A percentile compares a stretch with the other conserved stretches of the same genome.
Conservation (phyloP, 2,797 vertebrate species). For the Bucorvus abyssinicus region DNA sequence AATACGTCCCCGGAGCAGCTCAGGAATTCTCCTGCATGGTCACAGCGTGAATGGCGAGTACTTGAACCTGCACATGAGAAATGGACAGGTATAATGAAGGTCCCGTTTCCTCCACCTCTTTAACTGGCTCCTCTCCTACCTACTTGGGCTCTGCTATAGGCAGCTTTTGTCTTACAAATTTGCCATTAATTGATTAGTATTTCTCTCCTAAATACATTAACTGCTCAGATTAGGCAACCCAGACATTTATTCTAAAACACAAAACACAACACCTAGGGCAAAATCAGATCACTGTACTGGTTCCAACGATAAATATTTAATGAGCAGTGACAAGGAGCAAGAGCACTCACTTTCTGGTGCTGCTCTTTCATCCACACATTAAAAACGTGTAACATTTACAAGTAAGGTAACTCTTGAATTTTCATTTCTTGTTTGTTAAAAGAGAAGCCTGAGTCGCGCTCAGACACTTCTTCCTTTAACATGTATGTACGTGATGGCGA, state of each 20-base stretch:
- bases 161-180: background rate
- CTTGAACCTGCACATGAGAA: slow-evolving; percentile 85
- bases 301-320: background rate
- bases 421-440: background rate
- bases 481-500: background rate
- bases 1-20: slow-evolving; percentile 87
- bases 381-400: background rate
- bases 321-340: background rate
- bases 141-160: background rate
- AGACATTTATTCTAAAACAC: background rate
- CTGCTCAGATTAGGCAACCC: background rate
- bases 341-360: background rate
- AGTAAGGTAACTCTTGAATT: background rate
- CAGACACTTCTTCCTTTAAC: background rate
- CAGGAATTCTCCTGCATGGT: slow-evolving; percentile 87
- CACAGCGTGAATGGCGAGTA: slow-evolving; percentile 80
- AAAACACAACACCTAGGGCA: background rate
- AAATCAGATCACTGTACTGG: background rate
- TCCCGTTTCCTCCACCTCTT: background rate
- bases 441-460: background rate
- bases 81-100: slow-evolving; percentile 80
- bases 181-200: background rate
- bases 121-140: background rate
- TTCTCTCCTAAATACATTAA: background rate
- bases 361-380: background rate